Percentiles rank a stretch among this genome's conserved stretches.
phyloP scores from a whole-genome alignment of 2,888 invertebrate species.

The Alloplasta piceator region DNA sequence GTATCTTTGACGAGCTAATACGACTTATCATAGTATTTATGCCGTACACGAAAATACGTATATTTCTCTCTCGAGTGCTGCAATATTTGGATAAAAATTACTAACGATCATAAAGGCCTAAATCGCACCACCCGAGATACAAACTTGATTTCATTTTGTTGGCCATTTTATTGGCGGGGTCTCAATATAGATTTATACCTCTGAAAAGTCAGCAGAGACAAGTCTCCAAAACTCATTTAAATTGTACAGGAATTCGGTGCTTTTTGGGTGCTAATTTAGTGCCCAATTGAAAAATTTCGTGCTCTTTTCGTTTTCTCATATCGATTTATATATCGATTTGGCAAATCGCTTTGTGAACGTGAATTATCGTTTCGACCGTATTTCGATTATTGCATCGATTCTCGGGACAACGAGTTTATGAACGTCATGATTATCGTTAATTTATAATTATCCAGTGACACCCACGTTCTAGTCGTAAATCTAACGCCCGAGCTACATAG shows the following conservation, averaged over 20 bases:
- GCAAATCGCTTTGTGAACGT: conserved; percentile 13
- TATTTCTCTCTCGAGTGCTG: background rate
- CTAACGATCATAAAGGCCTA: no score
- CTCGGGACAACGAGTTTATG: no score
- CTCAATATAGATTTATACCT: no score
- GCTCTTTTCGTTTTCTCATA: background rate
- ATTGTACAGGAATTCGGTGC: no score
- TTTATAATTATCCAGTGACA: conserved; percentile 19
- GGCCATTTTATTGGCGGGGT: no score
- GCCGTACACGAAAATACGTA: conserved; percentile 7
- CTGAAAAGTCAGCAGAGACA: no score
- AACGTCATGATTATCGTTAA: background rate
- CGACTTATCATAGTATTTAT: conserved; percentile 57
- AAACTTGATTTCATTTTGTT: no score
- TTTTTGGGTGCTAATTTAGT: no score
- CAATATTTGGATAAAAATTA: background rate
- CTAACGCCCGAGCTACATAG: background rate
- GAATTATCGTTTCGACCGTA: background rate
- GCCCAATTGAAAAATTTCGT: no score
- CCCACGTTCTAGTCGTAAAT: conserved; percentile 3
- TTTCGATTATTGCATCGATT: no score
- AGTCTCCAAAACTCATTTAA: no score
- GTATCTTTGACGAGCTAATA: conserved; percentile 71
- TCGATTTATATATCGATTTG: conserved; percentile 8
- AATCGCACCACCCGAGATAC: no score